Evolutionary conservation across 1,140 invertebrate species (phyloP).

Genomic region (Cherax destructor): DNA sequence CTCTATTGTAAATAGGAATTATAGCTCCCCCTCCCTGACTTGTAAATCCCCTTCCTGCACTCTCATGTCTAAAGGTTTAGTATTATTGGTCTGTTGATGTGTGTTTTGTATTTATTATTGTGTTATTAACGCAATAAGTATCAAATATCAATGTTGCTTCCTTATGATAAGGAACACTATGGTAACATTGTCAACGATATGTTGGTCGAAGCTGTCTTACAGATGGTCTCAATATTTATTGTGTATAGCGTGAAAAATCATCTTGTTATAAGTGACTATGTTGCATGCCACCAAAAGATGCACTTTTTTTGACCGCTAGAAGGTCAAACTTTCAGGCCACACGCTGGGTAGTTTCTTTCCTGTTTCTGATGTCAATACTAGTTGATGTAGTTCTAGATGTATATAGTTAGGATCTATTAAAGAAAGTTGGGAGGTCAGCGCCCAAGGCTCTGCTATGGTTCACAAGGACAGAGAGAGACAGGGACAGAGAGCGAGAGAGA

Average conservation of each 20-base stretch:
- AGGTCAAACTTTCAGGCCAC: slow-evolving; percentile 26
- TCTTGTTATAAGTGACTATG: not conserved
- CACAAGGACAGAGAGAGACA: not conserved
- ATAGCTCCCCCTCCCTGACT: slow-evolving; percentile 14
- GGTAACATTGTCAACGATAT: not conserved
- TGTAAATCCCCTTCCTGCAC: not conserved
- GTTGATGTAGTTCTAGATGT: slow-evolving; percentile 64
- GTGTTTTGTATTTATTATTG: slow-evolving; percentile 11
- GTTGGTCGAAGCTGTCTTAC: not conserved
- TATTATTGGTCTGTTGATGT: slow-evolving; percentile 3
- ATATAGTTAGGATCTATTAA: slow-evolving; percentile 68
- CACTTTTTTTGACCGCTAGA: not conserved
- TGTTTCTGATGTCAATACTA: slow-evolving; percentile 53
- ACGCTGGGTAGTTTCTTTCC: slow-evolving; percentile 60
- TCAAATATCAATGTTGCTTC: not conserved
- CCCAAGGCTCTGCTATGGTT: slow-evolving; percentile 32
- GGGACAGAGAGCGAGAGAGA: too few relatives aligned
- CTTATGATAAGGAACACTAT: not conserved
- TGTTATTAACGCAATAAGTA: slow-evolving; percentile 14
- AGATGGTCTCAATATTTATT: not conserved
- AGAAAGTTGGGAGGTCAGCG: slow-evolving; percentile 39
- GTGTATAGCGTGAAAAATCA: not conserved
- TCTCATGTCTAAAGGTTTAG: not conserved
- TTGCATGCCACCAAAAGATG: not conserved
- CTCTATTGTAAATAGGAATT: slow-evolving; percentile 44